phyloP scores from a whole-genome alignment of 1,140 invertebrate genomes.

The Nephila pilipes region DNA sequence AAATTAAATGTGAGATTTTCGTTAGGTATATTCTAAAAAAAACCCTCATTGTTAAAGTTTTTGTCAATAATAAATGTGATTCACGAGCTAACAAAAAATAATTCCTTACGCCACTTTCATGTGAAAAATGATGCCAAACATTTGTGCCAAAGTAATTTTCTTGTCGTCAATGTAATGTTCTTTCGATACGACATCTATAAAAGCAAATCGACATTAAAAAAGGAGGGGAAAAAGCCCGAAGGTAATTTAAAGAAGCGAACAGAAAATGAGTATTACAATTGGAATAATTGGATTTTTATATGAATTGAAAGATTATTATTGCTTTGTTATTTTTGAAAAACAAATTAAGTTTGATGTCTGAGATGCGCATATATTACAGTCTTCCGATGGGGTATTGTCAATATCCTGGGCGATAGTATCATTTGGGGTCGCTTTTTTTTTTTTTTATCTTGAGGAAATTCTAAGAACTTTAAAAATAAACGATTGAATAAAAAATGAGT shows the following conservation, averaged over 20 bases:
- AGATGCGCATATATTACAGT: conserved; percentile 21
- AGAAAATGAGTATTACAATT: conserved; percentile 16
- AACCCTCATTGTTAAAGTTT: too few species aligned
- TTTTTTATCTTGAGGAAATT: not conserved
- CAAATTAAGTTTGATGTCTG: conserved; percentile 53
- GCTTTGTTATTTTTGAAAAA: conserved; percentile 47
- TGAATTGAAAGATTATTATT: conserved; percentile 45
- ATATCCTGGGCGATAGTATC: conserved; percentile 10
- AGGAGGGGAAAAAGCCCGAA: not conserved
- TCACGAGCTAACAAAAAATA: not conserved
- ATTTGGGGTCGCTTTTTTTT: not conserved
- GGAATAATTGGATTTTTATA: conserved; percentile 58
- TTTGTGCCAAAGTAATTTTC: conserved; percentile 13
- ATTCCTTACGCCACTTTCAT: not conserved
- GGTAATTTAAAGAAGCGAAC: not conserved
- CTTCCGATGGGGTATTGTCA: not conserved
- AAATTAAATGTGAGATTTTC: too few species aligned
- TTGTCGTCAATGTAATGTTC: conserved; percentile 24
- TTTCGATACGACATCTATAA: not conserved
- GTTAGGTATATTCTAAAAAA: too few species aligned
- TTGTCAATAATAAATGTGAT: too few species aligned
- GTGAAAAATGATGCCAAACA: not conserved
- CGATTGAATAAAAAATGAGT: conserved; percentile 48
- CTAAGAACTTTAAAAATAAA: not conserved
- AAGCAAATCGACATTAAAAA: conserved; percentile 3